phyloP scores from a whole-genome alignment of 2,113 vertebrate species.

The Oceanodroma tethys region DNA sequence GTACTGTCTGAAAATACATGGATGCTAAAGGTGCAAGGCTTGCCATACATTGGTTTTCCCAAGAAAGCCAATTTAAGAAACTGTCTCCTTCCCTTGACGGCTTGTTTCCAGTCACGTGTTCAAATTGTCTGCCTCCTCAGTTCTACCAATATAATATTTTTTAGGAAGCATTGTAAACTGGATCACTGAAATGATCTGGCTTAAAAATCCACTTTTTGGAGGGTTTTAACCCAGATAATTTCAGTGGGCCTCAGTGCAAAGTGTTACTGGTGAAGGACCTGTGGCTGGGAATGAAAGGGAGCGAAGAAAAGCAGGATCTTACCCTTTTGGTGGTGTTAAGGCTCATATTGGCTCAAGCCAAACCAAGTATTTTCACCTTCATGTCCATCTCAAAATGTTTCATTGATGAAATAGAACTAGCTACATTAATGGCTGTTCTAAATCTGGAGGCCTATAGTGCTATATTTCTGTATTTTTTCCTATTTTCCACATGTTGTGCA shows the following conservation, averaged over 20 bases:
- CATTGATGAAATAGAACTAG: neutral
- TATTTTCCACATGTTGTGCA: neutral
- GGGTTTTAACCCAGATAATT: neutral
- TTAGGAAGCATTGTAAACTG: neutral
- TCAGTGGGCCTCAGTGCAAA: neutral
- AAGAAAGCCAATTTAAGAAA: neutral
- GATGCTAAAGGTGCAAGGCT: neutral
- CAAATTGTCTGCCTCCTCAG: neutral
- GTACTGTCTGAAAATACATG: neutral
- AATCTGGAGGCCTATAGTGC: neutral
- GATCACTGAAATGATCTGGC: neutral
- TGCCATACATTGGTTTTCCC: neutral
- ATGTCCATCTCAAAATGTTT: neutral
- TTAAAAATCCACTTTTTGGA: neutral
- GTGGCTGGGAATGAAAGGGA: neutral
- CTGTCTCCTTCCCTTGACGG: neutral
- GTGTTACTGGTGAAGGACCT: neutral
- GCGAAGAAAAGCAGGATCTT: neutral
- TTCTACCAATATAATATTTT: neutral
- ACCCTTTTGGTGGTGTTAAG: neutral
- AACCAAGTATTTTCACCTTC: neutral
- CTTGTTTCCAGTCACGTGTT: neutral
- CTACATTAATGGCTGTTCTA: neutral
- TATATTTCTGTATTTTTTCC: neutral
- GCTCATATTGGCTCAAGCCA: neutral